Evolutionary conservation across 2,113 vertebrate species (phyloP).

Genomic region (Indri indri): DNA sequence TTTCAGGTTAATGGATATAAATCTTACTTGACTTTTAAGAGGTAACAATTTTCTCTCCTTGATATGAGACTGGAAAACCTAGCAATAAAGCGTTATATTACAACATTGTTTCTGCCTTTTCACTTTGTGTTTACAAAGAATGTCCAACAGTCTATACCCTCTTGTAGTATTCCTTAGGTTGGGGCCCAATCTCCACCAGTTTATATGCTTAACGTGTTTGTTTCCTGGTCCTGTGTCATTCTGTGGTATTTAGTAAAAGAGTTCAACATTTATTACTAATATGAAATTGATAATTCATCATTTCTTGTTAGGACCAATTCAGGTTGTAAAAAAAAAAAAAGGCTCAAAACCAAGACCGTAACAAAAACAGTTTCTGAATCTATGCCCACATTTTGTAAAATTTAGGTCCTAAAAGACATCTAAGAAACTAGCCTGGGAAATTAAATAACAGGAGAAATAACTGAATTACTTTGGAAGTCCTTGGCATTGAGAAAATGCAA

Average conservation of each 20-base stretch:
- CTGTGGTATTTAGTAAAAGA: background rate
- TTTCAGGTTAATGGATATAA: background rate
- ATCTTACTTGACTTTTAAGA: background rate
- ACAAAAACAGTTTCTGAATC: background rate
- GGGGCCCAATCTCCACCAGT: background rate
- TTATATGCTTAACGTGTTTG: background rate
- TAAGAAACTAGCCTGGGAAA: background rate
- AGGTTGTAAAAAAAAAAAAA: background rate
- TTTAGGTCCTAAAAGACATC: background rate
- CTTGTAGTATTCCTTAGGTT: background rate
- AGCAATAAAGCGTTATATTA: background rate
- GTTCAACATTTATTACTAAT: background rate
- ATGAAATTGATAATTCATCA: background rate
- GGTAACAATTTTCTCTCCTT: background rate
- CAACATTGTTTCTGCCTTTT: background rate
- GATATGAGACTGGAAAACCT: background rate
- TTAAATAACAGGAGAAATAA: background rate
- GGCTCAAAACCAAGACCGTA: background rate
- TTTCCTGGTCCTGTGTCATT: background rate
- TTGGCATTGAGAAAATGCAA: background rate
- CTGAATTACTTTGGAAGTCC: background rate
- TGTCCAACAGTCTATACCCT: background rate
- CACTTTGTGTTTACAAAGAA: background rate
- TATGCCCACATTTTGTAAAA: background rate
- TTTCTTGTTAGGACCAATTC: background rate